Evolutionary conservation across 1,140 invertebrate genomes (phyloP).

Genomic region (Limonius californicus): DNA sequence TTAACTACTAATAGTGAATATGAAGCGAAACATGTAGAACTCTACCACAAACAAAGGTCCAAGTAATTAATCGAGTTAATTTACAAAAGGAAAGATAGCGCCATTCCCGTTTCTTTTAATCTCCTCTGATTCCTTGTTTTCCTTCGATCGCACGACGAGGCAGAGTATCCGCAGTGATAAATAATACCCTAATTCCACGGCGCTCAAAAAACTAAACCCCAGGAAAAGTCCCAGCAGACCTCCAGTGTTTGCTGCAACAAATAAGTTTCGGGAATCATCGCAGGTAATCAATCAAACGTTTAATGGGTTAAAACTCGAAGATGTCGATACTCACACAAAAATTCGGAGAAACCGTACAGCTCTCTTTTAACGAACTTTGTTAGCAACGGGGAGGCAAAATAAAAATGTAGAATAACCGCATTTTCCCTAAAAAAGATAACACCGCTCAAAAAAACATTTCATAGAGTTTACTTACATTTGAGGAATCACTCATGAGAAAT

Average conservation of each 20-base stretch:
- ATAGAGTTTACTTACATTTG: too few species aligned
- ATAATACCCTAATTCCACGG: constrained; percentile 73
- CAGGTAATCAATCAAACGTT: background rate
- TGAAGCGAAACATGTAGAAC: too few species aligned
- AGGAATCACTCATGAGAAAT: too few species aligned
- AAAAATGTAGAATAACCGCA: constrained; percentile 68
- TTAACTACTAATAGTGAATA: too few species aligned
- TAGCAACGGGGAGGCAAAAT: constrained; percentile 64
- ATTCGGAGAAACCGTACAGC: constrained; percentile 70
- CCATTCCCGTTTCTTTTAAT: too few species aligned
- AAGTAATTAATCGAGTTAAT: too few species aligned
- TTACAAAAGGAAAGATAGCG: too few species aligned
- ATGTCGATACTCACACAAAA: constrained; percentile 61
- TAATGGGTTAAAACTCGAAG: too few species aligned
- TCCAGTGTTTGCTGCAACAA: constrained; percentile 66
- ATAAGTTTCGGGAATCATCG: constrained; percentile 20
- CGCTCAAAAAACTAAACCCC: constrained; percentile 76
- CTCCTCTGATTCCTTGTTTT: too few species aligned
- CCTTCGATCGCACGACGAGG: too few species aligned
- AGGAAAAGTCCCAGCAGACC: constrained; percentile 74
- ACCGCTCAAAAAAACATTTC: too few species aligned
- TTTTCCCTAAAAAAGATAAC: constrained; percentile 55
- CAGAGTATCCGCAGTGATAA: constrained; percentile 42
- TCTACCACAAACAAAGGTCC: too few species aligned
- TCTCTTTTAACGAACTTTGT: constrained; percentile 64